Conservation (phyloP, 2,888 invertebrate species). For the Isoperla grammatica region DNA sequence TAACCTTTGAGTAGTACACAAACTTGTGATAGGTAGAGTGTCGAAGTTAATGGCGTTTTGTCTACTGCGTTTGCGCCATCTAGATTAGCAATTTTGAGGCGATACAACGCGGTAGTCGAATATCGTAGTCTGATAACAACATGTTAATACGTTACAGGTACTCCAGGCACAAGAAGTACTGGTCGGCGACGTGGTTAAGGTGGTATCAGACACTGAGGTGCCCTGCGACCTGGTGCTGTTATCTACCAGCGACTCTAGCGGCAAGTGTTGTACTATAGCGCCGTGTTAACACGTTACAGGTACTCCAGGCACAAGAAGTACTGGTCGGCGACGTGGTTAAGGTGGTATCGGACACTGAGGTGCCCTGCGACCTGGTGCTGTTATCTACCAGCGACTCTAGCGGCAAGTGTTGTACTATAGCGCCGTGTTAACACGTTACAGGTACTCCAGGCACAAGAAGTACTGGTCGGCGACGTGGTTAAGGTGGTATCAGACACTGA, state of each 20-base stretch:
- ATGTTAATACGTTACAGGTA: too few species aligned
- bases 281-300: too few species aligned
- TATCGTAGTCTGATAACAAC: too few species aligned
- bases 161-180: constrained; percentile 56
- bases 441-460: constrained; percentile 52
- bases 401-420: too few species aligned
- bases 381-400: constrained; percentile 62
- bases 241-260: constrained; percentile 60
- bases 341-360: constrained; percentile 65
- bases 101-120: too few species aligned
- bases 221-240: constrained; percentile 77
- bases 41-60: too few species aligned
- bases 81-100: too few species aligned
- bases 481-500: constrained; percentile 65
- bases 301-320: constrained; percentile 55
- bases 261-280: too few species aligned
- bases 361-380: constrained; percentile 76
- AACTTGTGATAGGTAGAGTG: too few species aligned
- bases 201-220: constrained; percentile 67
- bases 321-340: constrained; percentile 71
- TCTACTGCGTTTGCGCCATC: too few species aligned
- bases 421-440: too few species aligned
- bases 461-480: constrained; percentile 74
- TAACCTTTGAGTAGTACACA: too few species aligned
- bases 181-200: constrained; percentile 71